A percentile compares a stretch with the other conserved stretches of the same genome.
Conservation (phyloP, 2,113 vertebrate genomes). For the Apteryx mantelli region DNA sequence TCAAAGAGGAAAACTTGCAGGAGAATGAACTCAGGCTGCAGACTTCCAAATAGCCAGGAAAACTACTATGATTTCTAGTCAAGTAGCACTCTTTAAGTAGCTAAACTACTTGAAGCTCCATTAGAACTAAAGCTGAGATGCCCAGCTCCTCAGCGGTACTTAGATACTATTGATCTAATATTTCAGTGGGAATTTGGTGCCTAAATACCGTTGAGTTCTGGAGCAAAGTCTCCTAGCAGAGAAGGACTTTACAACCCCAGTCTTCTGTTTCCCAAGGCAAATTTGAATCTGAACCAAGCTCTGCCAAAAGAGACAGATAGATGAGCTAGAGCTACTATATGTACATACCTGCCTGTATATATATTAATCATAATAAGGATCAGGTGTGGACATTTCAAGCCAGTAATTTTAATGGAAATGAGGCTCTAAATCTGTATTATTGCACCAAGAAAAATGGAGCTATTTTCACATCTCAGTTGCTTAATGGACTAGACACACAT, state of each 20-base stretch:
- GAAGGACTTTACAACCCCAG: background rate
- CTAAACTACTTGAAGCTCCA: background rate
- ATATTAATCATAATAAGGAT: constrained; percentile 72
- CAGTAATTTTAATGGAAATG: constrained; percentile 77
- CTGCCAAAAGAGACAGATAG: constrained; percentile 21
- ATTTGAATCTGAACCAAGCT: constrained; percentile 8
- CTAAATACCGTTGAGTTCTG: background rate
- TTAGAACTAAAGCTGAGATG: background rate
- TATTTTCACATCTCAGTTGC: constrained; percentile 73
- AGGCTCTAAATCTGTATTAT: constrained; percentile 71
- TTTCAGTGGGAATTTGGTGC: background rate
- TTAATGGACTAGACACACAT: constrained; percentile 69
- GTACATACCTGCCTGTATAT: constrained; percentile 46
- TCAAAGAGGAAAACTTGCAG: constrained; percentile 1
- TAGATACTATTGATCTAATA: background rate
- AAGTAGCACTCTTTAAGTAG: background rate
- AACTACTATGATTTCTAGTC: background rate
- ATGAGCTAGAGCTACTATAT: constrained; percentile 27
- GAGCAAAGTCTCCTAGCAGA: background rate
- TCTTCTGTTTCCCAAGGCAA: background rate
- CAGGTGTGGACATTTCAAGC: constrained; percentile 59
- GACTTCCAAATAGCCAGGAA: constrained; percentile 1
- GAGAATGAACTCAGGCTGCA: background rate
- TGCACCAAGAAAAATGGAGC: constrained; percentile 68
- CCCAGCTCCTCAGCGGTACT: background rate